Base-by-base conservation (phyloP, 1,140 invertebrate species). In the Lucilia cuprina region DNA sequence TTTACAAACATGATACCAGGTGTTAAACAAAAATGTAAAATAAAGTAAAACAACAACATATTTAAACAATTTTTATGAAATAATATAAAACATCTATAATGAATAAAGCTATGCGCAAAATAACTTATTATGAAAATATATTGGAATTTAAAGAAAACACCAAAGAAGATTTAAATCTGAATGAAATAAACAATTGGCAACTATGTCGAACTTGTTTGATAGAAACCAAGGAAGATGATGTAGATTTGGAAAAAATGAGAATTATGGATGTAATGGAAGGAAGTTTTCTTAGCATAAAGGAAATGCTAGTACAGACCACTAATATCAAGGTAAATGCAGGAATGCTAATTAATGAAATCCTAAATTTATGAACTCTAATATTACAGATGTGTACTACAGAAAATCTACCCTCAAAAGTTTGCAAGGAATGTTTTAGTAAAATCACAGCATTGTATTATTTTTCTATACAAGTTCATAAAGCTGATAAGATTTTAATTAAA, bases 91-190 rank as follows among this genome's bases (percentile, higher is more conserved):
- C 17, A 55, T 55, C 7, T 41, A 41, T 3, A 41, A 47, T 41
- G 49, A 55, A 10, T 21, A 13, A 55, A 49, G 13, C 19, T 0
- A 83, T 83, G 82, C 55, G 65, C 9, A 83, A 83, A 83, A 83
- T 83, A 41, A 21, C 35, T 13, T 83, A 74, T 47, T 83, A 83
- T 19, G 82, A 83, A 74, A 74, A 74, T 83, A 83, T 83, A n/a
- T 65, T 83, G 19, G 82, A 83, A 35, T 83, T 83, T 25, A 83
- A 83, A 49, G 60, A 83, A 30, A 70, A 65, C 17, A 83, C 30
- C 35, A 65, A 74, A 17, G 55, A 17, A 41, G 5, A 10, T 19
- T 35, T 83, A 74, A 12, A 12, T 12, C 14, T 74, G 14, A 83
- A n/a, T 17, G 82, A 83, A 35, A 9, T 83, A 35, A 83, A 83